Evolutionary conservation across 2,113 vertebrate species (phyloP), one percentile per base, ranked within the genome.

Genomic region (Paratilapia polleni): DNA sequence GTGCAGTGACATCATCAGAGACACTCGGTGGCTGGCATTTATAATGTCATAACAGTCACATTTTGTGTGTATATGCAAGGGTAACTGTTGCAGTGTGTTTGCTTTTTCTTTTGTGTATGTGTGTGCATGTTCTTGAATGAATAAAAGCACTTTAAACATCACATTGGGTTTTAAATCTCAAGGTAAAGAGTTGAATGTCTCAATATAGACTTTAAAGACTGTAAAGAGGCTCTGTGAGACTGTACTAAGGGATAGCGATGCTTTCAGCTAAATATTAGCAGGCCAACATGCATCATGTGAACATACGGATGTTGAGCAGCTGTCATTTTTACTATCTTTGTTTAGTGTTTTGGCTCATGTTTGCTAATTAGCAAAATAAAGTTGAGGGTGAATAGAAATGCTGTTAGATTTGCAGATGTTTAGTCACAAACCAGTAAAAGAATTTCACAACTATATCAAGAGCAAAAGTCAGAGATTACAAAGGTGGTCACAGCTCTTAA

Each of bases 1-100:
- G 64, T 82, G 84, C 70, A 43, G 47, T 91, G 52, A 92, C 80
- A 77, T 90, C 88, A 91, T 85, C 56, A 41, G 34, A 85, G 49
- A 73, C 74, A n/a, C 58, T 41, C 31, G 26, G 17, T 22, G 66
- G 20, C n/a, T 84, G 85, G 31, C 83, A 70, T 93, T 91, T 88
- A 85, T 58, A 73, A 52, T 34, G 2, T 74, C 22, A 49, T 87
- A 80, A 82, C 34, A 31, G n/a, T 85, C 54, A 14, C 2, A 22
- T 36, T 62, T 31, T 78, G 38, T 61, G 56, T 82, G 63, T 73
- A 64, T 81, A 10, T 77, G 22, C 2, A 26, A 3, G 26, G 20
- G 47, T 60, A 28, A 57, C 17, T 34, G 14, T 31, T 17, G 41
- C 2, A 52, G n/a, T 20, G 15, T 56, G 41, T 26, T 31, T 61